Percentiles rank a stretch among this genome's conserved stretches.
phyloP scores from a whole-genome alignment of 2,113 vertebrate species.

The Callopanchax toddi region DNA sequence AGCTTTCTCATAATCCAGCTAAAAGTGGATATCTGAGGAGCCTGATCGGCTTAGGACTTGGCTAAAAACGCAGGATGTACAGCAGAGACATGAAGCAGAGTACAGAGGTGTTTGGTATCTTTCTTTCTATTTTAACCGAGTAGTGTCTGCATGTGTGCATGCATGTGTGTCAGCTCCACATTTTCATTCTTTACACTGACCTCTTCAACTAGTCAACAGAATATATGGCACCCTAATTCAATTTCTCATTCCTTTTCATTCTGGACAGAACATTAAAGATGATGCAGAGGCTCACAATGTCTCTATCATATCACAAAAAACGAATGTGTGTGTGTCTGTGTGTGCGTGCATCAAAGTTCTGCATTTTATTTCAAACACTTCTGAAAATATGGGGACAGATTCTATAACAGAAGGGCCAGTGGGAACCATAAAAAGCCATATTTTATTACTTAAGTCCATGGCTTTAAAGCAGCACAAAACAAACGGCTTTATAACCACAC shows the following conservation, averaged over 20 bases:
- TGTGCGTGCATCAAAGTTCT: too few species aligned
- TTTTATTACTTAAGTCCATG: slow-evolving; percentile 23
- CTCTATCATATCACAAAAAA: slow-evolving; percentile 20
- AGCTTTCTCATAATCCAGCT: slow-evolving; percentile 67
- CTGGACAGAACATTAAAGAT: slow-evolving; percentile 18
- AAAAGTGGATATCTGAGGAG: slow-evolving; percentile 66
- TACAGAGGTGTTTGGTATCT: slow-evolving; percentile 52
- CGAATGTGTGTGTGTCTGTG: too few species aligned
- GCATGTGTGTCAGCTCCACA: slow-evolving; percentile 13
- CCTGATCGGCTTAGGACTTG: slow-evolving; percentile 63
- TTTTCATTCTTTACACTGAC: slow-evolving; percentile 39
- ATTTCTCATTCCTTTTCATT: slow-evolving; percentile 34
- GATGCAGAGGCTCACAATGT: slow-evolving; percentile 11
- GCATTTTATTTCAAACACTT: slow-evolving; percentile 10
- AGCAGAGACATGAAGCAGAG: slow-evolving; percentile 37
- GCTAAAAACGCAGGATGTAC: slow-evolving; percentile 46
- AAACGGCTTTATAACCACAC: slow-evolving; percentile 13
- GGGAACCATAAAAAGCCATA: slow-evolving; percentile 25
- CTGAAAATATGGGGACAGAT: slow-evolving; percentile 3
- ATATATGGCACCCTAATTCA: slow-evolving; percentile 22
- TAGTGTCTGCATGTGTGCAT: slow-evolving; percentile 1
- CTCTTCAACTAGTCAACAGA: slow-evolving; percentile 30
- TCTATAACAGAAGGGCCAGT: slow-evolving; percentile 1
- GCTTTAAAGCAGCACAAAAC: slow-evolving; percentile 22
- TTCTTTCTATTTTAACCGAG: slow-evolving; percentile 41